Evolutionary conservation across 2,888 invertebrate genomes (phyloP).

Genomic region (Melipona beecheii): DNA sequence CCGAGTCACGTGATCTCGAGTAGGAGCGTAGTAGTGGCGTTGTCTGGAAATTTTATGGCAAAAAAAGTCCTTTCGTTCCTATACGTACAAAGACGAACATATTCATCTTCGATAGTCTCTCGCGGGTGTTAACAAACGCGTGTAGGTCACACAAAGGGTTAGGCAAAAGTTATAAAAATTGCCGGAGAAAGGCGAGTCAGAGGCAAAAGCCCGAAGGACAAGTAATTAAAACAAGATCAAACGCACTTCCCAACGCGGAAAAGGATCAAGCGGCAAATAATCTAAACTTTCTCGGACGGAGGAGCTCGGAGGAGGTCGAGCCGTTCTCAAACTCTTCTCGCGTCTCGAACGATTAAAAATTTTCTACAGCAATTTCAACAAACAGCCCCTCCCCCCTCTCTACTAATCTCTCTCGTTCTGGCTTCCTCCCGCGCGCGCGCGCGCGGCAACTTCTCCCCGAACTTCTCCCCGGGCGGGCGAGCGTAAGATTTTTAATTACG

Average conservation of each 20-base stretch:
- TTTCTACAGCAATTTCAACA: conserved; percentile 16
- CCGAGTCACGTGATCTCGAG: too few relatives aligned
- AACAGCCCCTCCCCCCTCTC: neutral
- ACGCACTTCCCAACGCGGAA: neutral
- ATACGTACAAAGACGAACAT: neutral
- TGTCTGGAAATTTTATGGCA: too few relatives aligned
- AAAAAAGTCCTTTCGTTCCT: too few relatives aligned
- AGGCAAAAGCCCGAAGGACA: too few relatives aligned
- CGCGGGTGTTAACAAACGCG: too few relatives aligned
- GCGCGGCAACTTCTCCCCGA: neutral
- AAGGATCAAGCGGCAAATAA: neutral
- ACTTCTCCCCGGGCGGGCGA: neutral
- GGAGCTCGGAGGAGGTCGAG: neutral
- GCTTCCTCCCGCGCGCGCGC: neutral
- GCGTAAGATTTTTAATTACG: conserved; percentile 47
- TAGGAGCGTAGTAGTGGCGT: too few relatives aligned
- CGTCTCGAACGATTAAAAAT: conserved; percentile 9
- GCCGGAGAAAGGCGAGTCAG: too few relatives aligned
- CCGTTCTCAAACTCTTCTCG: neutral
- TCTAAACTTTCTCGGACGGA: neutral
- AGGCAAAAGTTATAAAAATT: neutral
- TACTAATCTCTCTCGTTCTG: neutral
- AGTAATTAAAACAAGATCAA: neutral
- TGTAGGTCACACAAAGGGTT: neutral
- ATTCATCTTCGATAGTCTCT: neutral